Evolutionary conservation across 2,888 invertebrate species (phyloP), one percentile per base, ranked within the genome.

Genomic region (Epiblema foenella): DNA sequence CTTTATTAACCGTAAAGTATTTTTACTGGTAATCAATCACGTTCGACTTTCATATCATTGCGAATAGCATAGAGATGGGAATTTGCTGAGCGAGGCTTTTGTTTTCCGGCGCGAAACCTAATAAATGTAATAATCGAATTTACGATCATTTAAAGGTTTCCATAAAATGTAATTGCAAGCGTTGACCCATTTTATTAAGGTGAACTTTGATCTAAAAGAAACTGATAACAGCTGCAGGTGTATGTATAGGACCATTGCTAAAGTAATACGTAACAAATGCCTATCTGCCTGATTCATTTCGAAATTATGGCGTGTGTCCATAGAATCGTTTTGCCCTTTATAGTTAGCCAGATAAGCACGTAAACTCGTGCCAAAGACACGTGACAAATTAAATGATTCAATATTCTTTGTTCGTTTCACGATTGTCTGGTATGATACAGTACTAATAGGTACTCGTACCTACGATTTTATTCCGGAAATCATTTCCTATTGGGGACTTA

Each of bases 261-360:
- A 42, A 15, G 1, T 10, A 15, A 42, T 15, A 15, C 5, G 42
- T 46, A 46, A n/a, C 42, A n/a, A 46, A n/a, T n/a, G 42, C 15
- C 1, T n/a, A 33, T 33, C 33, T 33, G 9, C 33, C n/a, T 46
- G n/a, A 46, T n/a, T 46, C 15, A 46, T 46, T 46, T n/a, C 42
- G 42, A 46, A 46, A 46, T 7, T n/a, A 46, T n/a, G 3, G 15
- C 7, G 8, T n/a, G 46, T 46, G 46, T 46, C 7, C 15, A n/a
- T n/a, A n/a, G n/a, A 15, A 46, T 46, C 7, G n/a, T 46, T n/a
- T 46, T 46, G n/a, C n/a, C 24, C 46, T n/a, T 46, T n/a, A n/a
- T 46, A 46, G 46, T 46, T n/a, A n/a, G 12, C 37, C n/a, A 20
- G 63, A 37, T 37, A 63, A 63, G 63, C 63, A 63, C 63, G 63